These are phyloP conservation scores for Myotis brandtii DNA, from an alignment of 2,113 vertebrate genomes.

Conservation along the genomic window DNA sequence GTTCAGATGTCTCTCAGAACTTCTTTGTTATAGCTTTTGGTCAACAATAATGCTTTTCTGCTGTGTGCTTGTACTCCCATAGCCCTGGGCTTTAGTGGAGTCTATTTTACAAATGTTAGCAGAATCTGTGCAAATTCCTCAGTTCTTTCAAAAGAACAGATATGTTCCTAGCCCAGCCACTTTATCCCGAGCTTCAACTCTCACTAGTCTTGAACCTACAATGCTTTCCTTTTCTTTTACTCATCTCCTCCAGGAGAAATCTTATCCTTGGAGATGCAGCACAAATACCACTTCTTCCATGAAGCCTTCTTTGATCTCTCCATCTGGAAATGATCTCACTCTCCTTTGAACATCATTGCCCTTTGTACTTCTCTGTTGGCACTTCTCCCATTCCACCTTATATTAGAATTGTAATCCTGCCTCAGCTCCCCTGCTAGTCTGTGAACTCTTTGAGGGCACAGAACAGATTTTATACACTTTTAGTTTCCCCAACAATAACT, in stretches of 20 bases:
- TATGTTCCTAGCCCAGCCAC: constrained; percentile 33
- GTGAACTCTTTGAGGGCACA: constrained; percentile 74
- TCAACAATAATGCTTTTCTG: not conserved
- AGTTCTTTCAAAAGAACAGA: not conserved
- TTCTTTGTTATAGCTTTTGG: not conserved
- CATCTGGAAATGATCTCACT: constrained; percentile 81
- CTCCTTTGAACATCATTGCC: constrained; percentile 78
- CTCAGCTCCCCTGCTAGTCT: constrained; percentile 78
- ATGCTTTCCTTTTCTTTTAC: constrained; percentile 58
- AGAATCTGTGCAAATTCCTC: not conserved
- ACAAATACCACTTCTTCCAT: constrained; percentile 81
- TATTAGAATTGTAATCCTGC: constrained; percentile 79
- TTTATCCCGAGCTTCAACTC: constrained; percentile 11
- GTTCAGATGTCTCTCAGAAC: not conserved
- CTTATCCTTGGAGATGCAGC: constrained; percentile 68
- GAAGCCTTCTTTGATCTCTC: constrained; percentile 82
- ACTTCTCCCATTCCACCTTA: constrained; percentile 77
- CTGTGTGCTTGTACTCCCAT: not conserved
- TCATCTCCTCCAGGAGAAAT: constrained; percentile 70
- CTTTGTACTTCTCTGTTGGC: constrained; percentile 79
- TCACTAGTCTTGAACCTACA: constrained; percentile 31
- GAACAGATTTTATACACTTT: constrained; percentile 62
- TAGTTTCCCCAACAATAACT: not conserved
- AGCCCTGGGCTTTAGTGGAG: not conserved
- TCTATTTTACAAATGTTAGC: not conserved